Conservation (phyloP, 2,113 vertebrate species). For the Oxyruncus cristatus region DNA sequence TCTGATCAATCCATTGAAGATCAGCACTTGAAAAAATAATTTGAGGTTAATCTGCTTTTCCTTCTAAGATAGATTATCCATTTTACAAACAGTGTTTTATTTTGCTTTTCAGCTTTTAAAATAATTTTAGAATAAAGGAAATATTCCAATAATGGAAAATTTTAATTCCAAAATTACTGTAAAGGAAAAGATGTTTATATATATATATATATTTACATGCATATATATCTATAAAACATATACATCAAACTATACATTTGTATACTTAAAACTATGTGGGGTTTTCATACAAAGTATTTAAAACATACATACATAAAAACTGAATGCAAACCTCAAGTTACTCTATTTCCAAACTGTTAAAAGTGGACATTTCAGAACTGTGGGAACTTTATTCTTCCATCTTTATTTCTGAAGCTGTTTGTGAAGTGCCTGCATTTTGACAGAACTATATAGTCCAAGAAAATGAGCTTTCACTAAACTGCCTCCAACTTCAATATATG, state of each 20-base stretch:
- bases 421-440: background rate
- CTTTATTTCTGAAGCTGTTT: background rate
- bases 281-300: background rate
- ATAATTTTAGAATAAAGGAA: background rate
- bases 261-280: background rate
- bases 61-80: background rate
- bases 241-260: background rate
- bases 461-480: constrained; percentile 45
- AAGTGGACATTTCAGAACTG: background rate
- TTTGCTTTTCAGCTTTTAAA: background rate
- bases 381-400: background rate
- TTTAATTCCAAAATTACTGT: background rate
- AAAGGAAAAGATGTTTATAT: background rate
- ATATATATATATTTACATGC: background rate
- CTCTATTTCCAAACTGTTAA: background rate
- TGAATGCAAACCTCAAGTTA: background rate
- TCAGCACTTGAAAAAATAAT: constrained; percentile 4
- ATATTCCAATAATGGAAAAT: background rate
- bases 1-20: background rate
- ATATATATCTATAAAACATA: background rate
- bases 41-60: background rate
- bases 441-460: background rate
- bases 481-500: constrained; percentile 25
- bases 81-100: background rate
- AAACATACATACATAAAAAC: background rate